Evolutionary conservation across 2,113 vertebrate species (phyloP).

Genomic region (Oncorhynchus tshawytscha): DNA sequence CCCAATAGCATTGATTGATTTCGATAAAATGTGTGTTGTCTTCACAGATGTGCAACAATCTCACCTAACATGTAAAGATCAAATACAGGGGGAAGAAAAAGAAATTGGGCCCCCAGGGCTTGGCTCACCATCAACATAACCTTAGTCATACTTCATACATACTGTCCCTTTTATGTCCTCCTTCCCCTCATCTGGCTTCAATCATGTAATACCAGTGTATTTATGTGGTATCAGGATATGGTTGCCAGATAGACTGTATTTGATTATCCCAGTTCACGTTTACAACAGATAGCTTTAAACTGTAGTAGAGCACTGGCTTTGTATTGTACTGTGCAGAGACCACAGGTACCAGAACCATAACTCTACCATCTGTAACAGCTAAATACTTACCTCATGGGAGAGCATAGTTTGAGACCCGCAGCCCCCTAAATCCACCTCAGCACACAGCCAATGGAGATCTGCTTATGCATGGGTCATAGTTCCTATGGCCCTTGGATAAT

Average conservation of each 20-base stretch:
- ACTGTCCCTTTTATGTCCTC: slow-evolving; percentile 55
- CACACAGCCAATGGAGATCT: slow-evolving; percentile 24
- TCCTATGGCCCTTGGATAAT: too few species aligned
- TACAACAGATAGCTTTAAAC: too few species aligned
- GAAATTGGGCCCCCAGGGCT: slow-evolving; percentile 54
- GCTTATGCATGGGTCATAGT: too few species aligned
- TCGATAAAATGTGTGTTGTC: slow-evolving; percentile 43
- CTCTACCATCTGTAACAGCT: slow-evolving; percentile 30
- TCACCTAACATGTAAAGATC: slow-evolving; percentile 15
- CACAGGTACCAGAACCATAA: slow-evolving; percentile 44
- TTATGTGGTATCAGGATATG: slow-evolving; percentile 52
- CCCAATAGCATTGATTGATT: slow-evolving; percentile 34
- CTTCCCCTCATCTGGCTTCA: slow-evolving; percentile 47
- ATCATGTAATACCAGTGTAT: slow-evolving; percentile 62
- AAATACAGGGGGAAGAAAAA: slow-evolving; percentile 14
- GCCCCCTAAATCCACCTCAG: slow-evolving; percentile 52
- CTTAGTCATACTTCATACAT: slow-evolving; percentile 67
- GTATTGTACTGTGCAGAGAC: neutral
- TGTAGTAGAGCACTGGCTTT: too few species aligned
- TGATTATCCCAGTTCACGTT: too few species aligned
- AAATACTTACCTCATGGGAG: neutral
- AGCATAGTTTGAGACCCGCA: slow-evolving; percentile 40
- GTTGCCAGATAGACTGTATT: neutral
- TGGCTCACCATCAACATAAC: slow-evolving; percentile 65
- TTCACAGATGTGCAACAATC: slow-evolving; percentile 37